A percentile compares a stretch with the other conserved stretches of the same genome.
Evolutionary conservation across 2,797 vertebrate genomes (phyloP).

Genomic region (Eutrigla gurnardus): DNA sequence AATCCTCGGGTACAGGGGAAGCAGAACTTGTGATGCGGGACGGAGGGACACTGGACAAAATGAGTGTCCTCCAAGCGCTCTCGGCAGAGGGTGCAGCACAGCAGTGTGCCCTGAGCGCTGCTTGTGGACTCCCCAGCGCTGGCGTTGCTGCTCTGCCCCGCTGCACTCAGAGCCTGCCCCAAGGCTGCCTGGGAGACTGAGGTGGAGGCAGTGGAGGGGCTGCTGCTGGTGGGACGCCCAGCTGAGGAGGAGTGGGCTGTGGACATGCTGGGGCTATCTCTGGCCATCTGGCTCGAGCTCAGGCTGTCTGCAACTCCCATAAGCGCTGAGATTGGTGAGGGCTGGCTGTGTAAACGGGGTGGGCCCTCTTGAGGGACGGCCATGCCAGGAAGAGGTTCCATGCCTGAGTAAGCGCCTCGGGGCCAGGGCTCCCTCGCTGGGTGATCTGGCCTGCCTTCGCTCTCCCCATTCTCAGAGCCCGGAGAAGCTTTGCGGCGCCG

Average conservation of each 20-base stretch:
- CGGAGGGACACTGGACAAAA: slow-evolving; percentile 93
- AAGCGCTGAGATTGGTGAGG: slow-evolving; percentile 90
- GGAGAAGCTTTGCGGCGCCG: slow-evolving; percentile 83
- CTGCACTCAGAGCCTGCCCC: slow-evolving; percentile 64
- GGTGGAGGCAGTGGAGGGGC: slow-evolving; percentile 78
- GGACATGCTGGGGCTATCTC: slow-evolving; percentile 83
- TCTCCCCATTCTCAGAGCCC: slow-evolving; percentile 83
- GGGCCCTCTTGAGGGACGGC: slow-evolving; percentile 73
- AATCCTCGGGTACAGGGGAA: slow-evolving; percentile 92
- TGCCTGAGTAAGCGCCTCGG: slow-evolving; percentile 80
- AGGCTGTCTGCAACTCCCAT: slow-evolving; percentile 91
- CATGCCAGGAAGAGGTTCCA: slow-evolving; percentile 79
- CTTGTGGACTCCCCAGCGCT: slow-evolving; percentile 72
- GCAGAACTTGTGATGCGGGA: slow-evolving; percentile 92
- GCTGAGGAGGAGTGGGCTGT: slow-evolving; percentile 76
- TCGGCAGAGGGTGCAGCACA: slow-evolving; percentile 91
- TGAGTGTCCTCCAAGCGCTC: slow-evolving; percentile 93
- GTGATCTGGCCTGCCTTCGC: slow-evolving; percentile 83
- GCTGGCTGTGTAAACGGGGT: slow-evolving; percentile 81
- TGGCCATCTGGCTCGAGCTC: slow-evolving; percentile 85
- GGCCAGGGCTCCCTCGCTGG: slow-evolving; percentile 83
- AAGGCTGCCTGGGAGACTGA: slow-evolving; percentile 74
- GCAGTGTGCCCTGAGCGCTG: slow-evolving; percentile 78
- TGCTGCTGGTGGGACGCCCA: slow-evolving; percentile 78
- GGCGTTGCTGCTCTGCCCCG: slow-evolving; percentile 63